Evolutionary conservation across 2,113 vertebrate species (phyloP).

Genomic region (Puma concolor): DNA sequence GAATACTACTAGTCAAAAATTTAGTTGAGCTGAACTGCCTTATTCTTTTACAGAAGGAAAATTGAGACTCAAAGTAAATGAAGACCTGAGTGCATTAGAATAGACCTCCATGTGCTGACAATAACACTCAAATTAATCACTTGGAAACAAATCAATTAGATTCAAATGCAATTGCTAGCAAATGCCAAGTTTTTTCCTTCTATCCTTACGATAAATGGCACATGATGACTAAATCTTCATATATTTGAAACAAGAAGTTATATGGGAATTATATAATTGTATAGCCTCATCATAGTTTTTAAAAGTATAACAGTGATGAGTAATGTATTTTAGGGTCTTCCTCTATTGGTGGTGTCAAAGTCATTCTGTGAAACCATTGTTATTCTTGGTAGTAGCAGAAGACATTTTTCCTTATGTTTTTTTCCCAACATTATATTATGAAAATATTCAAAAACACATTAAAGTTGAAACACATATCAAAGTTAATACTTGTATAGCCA

Average conservation of each 20-base stretch:
- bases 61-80: background rate
- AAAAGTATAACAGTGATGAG: background rate
- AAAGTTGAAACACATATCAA: background rate
- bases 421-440: background rate
- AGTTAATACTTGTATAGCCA: background rate
- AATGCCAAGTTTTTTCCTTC: background rate
- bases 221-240: background rate
- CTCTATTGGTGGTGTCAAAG: background rate
- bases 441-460: background rate
- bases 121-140: background rate
- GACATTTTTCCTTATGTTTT: background rate
- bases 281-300: background rate
- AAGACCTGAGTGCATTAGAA: background rate
- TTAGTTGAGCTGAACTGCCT: background rate
- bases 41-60: background rate
- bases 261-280: background rate
- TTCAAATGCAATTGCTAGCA: background rate
- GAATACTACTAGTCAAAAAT: background rate
- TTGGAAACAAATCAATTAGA: background rate
- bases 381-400: background rate
- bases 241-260: background rate
- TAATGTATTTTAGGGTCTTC: background rate
- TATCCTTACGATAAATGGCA: background rate
- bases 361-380: background rate
- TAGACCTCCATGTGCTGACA: background rate